Base-by-base conservation (phyloP, 30 jellyfish, hydroid and myxozoan genomes). In the Turritopsis rubra region DNA sequence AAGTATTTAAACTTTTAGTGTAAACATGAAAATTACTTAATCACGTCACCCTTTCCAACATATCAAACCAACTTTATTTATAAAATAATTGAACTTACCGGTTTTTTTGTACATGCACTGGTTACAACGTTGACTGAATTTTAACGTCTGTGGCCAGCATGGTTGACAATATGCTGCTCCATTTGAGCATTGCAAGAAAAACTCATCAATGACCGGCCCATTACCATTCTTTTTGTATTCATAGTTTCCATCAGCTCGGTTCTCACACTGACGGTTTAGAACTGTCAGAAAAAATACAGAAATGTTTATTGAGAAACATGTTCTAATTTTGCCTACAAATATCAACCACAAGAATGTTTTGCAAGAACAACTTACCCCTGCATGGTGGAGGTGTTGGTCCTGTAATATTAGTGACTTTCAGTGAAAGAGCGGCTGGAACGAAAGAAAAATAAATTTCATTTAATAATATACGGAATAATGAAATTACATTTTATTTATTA, bases 101-200 rank as follows among this genome's bases (percentile, higher is more conserved):
- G 16, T 28, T 76, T 76, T 52, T 23, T 76, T 76, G 28, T 76
- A 28, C 77, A 76, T 8, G 22, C 84, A 76, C 54, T 76, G 84
- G 16, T 76, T 76, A 28, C 84, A 76, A 13, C 5, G 9, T 52
- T 76, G 78, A 28, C 72, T 76, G 77, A 76, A 76, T 7, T 28
- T 23, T 76, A 76, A 52, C 7, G 52, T 76, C 28, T 28, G 72
- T 23, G 84, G 84, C 84, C 84, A 76, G 54, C 84, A 76, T 19
- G 84, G 66, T 23, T 76, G 84, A 76, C 84, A 76, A 28, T 65
- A 24, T 28, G 84, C 84, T 13, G 28, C n/a, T 9, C 84, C 84
- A 28, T 76, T 76, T 24, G 84, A 76, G 28, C 84, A 76, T 28
- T 29, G 72, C 60, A 41, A 13, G 84, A 76, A 29, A 28, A 76